These are phyloP conservation scores for Semaprochilodus insignis DNA, from an alignment of 2,797 vertebrate genomes.

Conservation along the genomic window DNA sequence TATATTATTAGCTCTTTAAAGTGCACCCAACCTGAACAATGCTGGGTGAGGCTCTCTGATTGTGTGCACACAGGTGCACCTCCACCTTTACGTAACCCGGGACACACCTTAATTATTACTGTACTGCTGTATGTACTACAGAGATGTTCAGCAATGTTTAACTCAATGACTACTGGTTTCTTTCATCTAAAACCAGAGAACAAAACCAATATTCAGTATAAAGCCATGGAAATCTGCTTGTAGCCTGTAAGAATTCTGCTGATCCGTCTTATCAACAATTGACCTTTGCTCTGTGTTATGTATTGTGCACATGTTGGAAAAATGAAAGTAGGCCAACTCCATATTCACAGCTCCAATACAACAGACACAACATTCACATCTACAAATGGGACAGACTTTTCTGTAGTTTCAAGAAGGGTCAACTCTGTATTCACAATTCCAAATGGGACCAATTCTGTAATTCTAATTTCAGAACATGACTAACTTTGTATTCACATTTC, in stretches of 20 bases:
- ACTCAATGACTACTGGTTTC: neutral
- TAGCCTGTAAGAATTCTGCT: neutral
- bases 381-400: no score
- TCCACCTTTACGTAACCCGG: slow-evolving; percentile 6
- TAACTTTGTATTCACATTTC: neutral
- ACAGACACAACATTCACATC: neutral
- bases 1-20: slow-evolving; percentile 8
- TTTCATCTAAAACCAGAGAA: neutral
- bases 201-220: neutral
- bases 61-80: slow-evolving; percentile 47
- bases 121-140: no score
- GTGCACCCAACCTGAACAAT: slow-evolving; percentile 29
- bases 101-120: slow-evolving; percentile 8
- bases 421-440: neutral
- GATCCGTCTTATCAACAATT: slow-evolving; percentile 10
- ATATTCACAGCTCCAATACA: neutral
- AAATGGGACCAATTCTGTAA: neutral
- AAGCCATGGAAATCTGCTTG: neutral
- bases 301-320: slow-evolving; percentile 8
- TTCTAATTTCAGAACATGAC: neutral
- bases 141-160: neutral
- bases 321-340: neutral
- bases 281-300: slow-evolving; percentile 22
- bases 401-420: neutral
- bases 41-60: slow-evolving; percentile 30